Base-by-base conservation (phyloP, 2,113 vertebrate genomes). In the Cathartes aura region DNA sequence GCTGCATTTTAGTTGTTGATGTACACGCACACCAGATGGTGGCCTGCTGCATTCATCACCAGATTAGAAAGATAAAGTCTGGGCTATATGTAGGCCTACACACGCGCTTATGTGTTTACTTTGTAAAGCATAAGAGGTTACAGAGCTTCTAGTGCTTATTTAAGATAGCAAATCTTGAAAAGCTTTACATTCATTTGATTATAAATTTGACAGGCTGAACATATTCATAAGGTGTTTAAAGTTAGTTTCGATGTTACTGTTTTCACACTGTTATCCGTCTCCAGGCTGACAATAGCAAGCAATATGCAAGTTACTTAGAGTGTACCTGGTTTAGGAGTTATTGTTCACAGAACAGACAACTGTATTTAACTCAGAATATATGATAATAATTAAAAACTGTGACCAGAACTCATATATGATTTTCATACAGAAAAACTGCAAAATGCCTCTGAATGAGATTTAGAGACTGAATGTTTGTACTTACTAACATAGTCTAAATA, bases 31-130 rank as follows among this genome's bases (percentile, higher is more conserved):
- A 97, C 95, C 99, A 99, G 99, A 99, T 99, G 99, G 98, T 94
- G 89, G 96, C 96, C 97, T 87, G 89, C 96, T 96, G n/a, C 93
- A 93, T 97, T 98, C 82, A 91, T 93, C 82, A 89, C 52, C 98
- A 98, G 99, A 99, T 99, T 99, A 99, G 94, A 93, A 97, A 95
- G 96, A 97, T 99, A 98, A 99, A 99, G 97, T 96, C 98, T 82
- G 91, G 96, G 97, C 89, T 97, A 97, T 95, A 96, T 92, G 90
- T 96, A 89, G 97, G 82, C 52, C 93, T 96, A 92, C 91, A 93
- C 82, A 88, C 76, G 76, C 11, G 52, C 64, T 96, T 93, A 95
- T 64, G 75, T 84, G 67, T 96, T 97, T 97, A 91, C 43, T 75
- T 64, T 80, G 87, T 56, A 83, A 71, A 86, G 19, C 71, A 71